Base-by-base conservation (phyloP, 2,888 invertebrate species). In the Agrilus cyanescens region DNA sequence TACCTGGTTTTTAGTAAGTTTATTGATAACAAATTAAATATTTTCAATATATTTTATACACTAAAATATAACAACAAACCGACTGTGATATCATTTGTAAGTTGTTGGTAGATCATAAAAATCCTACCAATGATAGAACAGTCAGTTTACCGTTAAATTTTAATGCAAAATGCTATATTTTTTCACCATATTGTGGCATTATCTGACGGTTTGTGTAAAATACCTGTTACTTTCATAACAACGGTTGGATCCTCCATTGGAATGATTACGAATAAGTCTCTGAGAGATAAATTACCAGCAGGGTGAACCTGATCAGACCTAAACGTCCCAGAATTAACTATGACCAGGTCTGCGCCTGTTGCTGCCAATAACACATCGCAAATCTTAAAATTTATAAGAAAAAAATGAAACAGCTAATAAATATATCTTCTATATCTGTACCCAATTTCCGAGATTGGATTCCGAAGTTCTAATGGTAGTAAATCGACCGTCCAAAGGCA, bases 391-490 rank as follows among this genome's bases (percentile, higher is more conserved):
- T 31, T 44, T 25, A 37, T 30, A 15, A 36, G 32, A 12, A 16
- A 8, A 33, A 12, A 18, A 13, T 41, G 37, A 14, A 10, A 25
- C 1, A 16, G 8, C 29, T 41, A 32, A 38, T 4, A 32, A 8
- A 12, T n/a, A 12, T n/a, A 13, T 12, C 10, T 16, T 13, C 29
- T n/a, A 31, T 12, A 36, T 29, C 39, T 40, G 48, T 52, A 67
- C 75, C 82, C 85, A 85, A 66, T 85, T 82, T 53, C 90, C 91
- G 32, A 93, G 70, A 70, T 93, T 93, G n/a, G 88, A 85, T 70
- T 93, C 93, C 47, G 76, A 68, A 0, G 85, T 84, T 14, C 93
- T 71, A 41, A 93, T 80, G 32, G 76, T 73, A 1, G 81, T 74
- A 69, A 93, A 93, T 42, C 87, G 70, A 0, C 90, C 91, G 61